These are phyloP conservation scores for Turritopsis dohrnii DNA, from an alignment of 30 jellyfish, hydroid and myxozoan genomes.

Conservation along the genomic window DNA sequence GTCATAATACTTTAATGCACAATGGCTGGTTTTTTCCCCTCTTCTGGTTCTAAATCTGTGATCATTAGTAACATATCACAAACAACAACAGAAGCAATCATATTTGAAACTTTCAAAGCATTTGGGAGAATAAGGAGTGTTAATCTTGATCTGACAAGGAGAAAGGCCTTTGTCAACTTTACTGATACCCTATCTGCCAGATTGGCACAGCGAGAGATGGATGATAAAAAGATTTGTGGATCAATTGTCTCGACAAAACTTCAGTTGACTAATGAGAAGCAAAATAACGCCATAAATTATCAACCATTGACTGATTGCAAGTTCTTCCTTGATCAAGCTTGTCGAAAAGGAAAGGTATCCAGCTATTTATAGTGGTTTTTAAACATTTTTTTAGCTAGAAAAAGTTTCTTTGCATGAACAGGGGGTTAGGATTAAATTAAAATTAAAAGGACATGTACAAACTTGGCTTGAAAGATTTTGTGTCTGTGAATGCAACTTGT, in stretches of 20 bases:
- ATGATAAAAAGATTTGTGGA: neutral
- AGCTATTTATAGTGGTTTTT: no score
- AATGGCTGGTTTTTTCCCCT: neutral
- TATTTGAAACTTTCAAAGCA: neutral
- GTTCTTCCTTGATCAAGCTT: neutral
- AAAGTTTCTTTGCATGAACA: neutral
- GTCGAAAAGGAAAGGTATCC: slow-evolving; percentile 9
- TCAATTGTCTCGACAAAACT: neutral
- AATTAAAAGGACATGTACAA: no score
- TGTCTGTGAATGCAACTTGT: no score
- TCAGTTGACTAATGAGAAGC: neutral
- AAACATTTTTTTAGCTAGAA: no score
- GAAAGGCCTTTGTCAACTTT: slow-evolving; percentile 11
- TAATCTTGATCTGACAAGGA: neutral
- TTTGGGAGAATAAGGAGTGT: neutral
- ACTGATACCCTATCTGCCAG: neutral
- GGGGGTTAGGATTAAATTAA: no score
- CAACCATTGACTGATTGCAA: slow-evolving; percentile 21
- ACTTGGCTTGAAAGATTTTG: no score
- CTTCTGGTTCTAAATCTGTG: neutral
- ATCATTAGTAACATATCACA: neutral
- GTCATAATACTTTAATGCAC: neutral
- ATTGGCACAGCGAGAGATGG: neutral
- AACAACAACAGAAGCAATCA: neutral
- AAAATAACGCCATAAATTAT: neutral